These are phyloP conservation scores for Drosophila nasuta DNA, from an alignment of 1,140 invertebrate genomes.

Conservation along the genomic window DNA sequence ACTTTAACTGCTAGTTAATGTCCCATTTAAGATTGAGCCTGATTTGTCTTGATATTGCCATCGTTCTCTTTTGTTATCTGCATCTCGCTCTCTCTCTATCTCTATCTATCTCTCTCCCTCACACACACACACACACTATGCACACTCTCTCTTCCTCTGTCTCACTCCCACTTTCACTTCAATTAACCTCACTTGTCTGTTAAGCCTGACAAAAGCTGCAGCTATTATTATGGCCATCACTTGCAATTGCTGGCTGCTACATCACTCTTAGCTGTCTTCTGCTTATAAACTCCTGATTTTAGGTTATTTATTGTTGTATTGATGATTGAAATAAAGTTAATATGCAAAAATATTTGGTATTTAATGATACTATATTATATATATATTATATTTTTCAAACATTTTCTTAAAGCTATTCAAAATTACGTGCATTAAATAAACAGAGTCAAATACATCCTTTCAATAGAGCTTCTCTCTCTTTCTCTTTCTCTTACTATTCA, in stretches of 20 bases:
- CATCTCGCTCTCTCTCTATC: neutral
- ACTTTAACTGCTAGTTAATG: constrained; percentile 76
- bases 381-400: no score
- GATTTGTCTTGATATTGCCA: constrained; percentile 15
- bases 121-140: no score
- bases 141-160: neutral
- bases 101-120: neutral
- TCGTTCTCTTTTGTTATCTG: neutral
- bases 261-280: no score
- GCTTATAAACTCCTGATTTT: no score
- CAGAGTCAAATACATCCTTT: no score
- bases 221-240: neutral
- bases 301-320: no score
- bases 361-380: no score
- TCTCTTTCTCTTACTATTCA: neutral
- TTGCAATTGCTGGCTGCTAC: no score
- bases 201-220: constrained; percentile 13
- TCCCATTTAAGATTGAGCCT: constrained; percentile 56
- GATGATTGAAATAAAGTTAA: no score
- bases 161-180: neutral
- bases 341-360: no score
- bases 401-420: no score
- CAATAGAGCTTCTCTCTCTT: neutral
- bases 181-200: neutral
- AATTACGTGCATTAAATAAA: no score